Conservation (phyloP, 2,113 vertebrate genomes). For the Muntiacus muntjak region DNA sequence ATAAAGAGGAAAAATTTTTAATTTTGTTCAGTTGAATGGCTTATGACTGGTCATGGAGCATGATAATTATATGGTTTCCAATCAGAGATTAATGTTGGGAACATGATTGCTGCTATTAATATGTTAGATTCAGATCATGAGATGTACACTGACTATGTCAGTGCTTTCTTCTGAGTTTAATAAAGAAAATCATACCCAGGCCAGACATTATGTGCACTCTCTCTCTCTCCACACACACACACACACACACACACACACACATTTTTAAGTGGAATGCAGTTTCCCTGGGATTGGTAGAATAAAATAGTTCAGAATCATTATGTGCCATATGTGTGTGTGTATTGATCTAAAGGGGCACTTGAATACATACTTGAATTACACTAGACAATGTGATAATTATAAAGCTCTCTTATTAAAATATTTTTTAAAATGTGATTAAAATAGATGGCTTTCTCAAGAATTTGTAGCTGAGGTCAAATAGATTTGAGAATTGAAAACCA, state of each 20-base stretch:
- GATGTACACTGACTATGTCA: not conserved
- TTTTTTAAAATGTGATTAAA: not conserved
- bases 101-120: constrained; percentile 37
- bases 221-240: not conserved
- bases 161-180: not conserved
- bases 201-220: not conserved
- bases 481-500: not conserved
- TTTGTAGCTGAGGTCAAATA: not conserved
- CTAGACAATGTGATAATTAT: not conserved
- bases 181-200: not conserved
- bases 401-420: not conserved
- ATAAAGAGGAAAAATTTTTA: not conserved
- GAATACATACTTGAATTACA: not conserved
- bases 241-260: not conserved
- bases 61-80: constrained; percentile 23
- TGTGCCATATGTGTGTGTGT: not conserved
- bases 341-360: not conserved
- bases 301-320: not conserved
- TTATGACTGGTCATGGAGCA: constrained; percentile 16
- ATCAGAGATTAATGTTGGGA: constrained; percentile 38
- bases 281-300: not conserved
- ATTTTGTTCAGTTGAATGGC: not conserved
- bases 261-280: not conserved
- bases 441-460: not conserved
- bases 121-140: not conserved